Evolutionary conservation across 2,888 invertebrate species (phyloP).

Genomic region (Epsilonema sp.): DNA sequence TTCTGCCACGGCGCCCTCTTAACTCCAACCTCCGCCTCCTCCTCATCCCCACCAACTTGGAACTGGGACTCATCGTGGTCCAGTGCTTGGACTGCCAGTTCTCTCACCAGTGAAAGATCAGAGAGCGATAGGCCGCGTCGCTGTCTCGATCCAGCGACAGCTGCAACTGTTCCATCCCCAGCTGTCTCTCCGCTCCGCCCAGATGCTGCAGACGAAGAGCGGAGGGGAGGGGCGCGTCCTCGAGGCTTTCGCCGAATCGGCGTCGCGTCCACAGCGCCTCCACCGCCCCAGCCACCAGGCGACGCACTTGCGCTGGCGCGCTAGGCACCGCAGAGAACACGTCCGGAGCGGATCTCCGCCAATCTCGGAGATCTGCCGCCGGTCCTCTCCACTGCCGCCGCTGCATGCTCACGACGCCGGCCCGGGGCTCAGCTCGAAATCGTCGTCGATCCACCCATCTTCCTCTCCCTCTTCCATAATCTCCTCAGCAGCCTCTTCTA

Average conservation of each 20-base stretch:
- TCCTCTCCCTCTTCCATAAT: neutral
- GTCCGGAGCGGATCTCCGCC: neutral
- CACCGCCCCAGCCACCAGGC: neutral
- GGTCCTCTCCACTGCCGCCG: neutral
- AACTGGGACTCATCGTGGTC: neutral
- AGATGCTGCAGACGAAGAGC: neutral
- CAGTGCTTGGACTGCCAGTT: neutral
- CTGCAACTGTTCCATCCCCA: neutral
- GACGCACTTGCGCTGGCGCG: neutral
- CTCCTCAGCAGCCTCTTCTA: no score
- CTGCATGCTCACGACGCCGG: neutral
- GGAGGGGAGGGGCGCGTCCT: neutral
- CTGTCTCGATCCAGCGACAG: conserved; percentile 2
- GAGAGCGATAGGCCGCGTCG: conserved; percentile 1
- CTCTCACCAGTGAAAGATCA: conserved; percentile 2
- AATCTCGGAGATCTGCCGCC: no score
- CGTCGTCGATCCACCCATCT: conserved; percentile 4
- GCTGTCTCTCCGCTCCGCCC: neutral
- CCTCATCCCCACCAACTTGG: no score
- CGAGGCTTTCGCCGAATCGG: neutral
- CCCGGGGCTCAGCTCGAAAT: conserved; percentile 1
- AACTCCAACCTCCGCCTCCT: neutral
- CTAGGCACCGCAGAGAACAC: conserved; percentile 1
- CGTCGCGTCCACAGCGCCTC: neutral
- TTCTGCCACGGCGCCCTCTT: neutral